Evolutionary conservation across 2,797 vertebrate species (phyloP).

Genomic region (Mus spretus): DNA sequence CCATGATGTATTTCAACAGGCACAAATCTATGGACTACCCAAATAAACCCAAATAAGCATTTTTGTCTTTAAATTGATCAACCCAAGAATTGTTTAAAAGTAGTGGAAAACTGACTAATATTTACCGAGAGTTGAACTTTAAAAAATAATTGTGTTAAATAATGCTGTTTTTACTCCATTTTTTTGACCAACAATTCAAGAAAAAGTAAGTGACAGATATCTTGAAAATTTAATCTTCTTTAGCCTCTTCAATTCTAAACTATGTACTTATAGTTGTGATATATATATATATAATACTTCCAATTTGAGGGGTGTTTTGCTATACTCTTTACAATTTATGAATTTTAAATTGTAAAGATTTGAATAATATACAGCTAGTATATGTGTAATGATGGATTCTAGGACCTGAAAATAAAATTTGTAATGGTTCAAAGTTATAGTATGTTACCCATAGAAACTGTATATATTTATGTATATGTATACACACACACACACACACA

Average conservation of each 20-base stretch:
- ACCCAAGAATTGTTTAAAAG: not conserved
- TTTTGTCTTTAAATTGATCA: too few species aligned
- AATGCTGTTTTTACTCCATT: slow-evolving; percentile 19
- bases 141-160: not conserved
- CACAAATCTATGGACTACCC: not conserved
- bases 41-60: not conserved
- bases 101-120: not conserved
- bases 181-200: not conserved
- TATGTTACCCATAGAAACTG: not conserved
- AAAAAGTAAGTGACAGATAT: not conserved
- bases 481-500: not conserved
- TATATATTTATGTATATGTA: not conserved
- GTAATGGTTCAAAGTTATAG: not conserved
- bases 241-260: not conserved
- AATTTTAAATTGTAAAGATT: not conserved
- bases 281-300: not conserved
- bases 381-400: not conserved
- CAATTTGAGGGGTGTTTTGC: not conserved
- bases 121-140: not conserved
- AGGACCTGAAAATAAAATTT: slow-evolving; percentile 4
- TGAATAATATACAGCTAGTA: not conserved
- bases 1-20: not conserved
- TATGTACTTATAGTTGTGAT: not conserved
- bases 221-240: not conserved
- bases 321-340: not conserved